These are phyloP conservation scores for Lampropteryx suffumata DNA, from an alignment of 2,888 invertebrate genomes.

Conservation along the genomic window DNA sequence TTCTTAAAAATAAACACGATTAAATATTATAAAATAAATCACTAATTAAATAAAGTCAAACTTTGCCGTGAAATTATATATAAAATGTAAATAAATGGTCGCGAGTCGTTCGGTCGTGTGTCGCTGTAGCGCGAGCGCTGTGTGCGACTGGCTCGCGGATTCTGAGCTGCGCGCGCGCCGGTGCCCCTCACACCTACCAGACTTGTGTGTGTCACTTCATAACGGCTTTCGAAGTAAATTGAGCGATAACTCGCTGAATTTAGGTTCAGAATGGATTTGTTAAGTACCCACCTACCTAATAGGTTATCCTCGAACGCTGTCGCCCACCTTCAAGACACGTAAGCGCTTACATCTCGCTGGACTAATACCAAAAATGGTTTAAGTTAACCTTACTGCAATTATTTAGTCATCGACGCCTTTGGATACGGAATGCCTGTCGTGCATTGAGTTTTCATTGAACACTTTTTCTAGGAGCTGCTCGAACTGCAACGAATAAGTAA, in stretches of 20 bases:
- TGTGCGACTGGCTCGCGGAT: conserved; percentile 75
- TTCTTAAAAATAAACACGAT: conserved; percentile 49
- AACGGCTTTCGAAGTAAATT: conserved; percentile 10
- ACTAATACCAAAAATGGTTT: conserved; percentile 78
- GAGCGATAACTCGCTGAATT: not conserved
- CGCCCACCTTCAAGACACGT: conserved; percentile 78
- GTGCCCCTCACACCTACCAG: conserved; percentile 30
- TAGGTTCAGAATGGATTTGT: not conserved
- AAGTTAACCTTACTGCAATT: conserved; percentile 51
- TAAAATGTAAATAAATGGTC: conserved; percentile 54
- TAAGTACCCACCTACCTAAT: too few species aligned
- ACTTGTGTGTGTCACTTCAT: conserved; percentile 29
- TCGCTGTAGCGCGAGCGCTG: conserved; percentile 73
- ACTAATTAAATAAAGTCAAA: conserved; percentile 61
- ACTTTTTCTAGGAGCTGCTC: too few species aligned
- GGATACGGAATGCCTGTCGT: not conserved
- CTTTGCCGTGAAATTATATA: conserved; percentile 64
- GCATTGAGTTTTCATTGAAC: too few species aligned
- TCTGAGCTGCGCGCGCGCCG: conserved; percentile 56
- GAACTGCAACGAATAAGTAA: too few species aligned
- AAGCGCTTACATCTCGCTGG: conserved; percentile 75
- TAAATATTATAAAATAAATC: conserved; percentile 63
- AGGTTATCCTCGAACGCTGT: conserved; percentile 24
- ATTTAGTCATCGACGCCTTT: conserved; percentile 46
- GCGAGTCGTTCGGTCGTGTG: conserved; percentile 79